A percentile compares a stretch with the other conserved stretches of the same genome.
phyloP scores from a whole-genome alignment of 2,888 invertebrate genomes.

The Caenorhabditis angaria region DNA sequence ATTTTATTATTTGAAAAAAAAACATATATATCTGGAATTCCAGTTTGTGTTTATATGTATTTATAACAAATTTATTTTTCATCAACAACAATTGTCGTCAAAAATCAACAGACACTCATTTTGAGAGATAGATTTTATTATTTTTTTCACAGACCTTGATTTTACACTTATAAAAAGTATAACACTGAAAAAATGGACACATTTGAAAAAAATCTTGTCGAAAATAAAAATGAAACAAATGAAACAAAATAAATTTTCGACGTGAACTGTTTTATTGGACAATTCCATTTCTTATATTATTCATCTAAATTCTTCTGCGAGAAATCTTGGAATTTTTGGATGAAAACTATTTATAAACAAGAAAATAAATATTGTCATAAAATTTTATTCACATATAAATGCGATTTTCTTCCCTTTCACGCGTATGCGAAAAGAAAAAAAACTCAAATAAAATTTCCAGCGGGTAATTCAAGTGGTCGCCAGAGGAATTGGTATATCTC shows the following conservation, averaged over 20 bases:
- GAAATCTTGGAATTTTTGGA: too few relatives aligned
- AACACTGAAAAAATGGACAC: not conserved
- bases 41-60: not conserved
- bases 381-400: not conserved
- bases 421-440: not conserved
- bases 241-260: conserved; percentile 8
- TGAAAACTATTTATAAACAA: too few relatives aligned
- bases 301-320: too few relatives aligned
- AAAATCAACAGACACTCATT: not conserved
- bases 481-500: conserved; percentile 61
- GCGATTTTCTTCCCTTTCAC: not conserved
- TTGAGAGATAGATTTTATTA: conserved; percentile 1
- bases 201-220: not conserved
- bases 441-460: conserved; percentile 45
- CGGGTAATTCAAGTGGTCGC: conserved; percentile 66
- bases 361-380: not conserved
- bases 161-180: not conserved
- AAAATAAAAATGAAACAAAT: not conserved
- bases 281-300: not conserved
- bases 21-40: too few relatives aligned
- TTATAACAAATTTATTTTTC: not conserved
- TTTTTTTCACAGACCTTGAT: not conserved
- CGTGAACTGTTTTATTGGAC: conserved; percentile 6
- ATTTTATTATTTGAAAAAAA: too few relatives aligned
- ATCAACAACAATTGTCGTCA: not conserved